Evolutionary conservation across 2,888 invertebrate genomes (phyloP).

Genomic region (Exephanes ischioxanthus): DNA sequence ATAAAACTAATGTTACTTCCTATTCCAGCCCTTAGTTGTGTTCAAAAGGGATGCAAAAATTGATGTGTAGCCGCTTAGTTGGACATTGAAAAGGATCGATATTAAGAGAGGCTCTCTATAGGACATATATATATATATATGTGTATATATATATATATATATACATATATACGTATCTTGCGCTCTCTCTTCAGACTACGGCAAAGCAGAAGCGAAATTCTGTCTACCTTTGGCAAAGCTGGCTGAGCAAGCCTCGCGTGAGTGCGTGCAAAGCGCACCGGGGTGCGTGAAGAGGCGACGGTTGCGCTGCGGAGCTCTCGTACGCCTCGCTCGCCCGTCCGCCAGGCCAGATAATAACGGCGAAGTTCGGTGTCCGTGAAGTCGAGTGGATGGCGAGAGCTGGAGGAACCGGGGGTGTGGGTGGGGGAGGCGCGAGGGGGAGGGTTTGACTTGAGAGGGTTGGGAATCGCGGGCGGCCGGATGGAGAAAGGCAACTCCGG

Average conservation of each 20-base stretch:
- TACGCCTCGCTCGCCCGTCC: slow-evolving; percentile 73
- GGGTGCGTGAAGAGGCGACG: slow-evolving; percentile 32
- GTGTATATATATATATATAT: no score
- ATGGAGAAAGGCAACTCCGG: slow-evolving; percentile 69
- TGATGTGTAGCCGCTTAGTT: slow-evolving; percentile 65
- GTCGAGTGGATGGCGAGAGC: slow-evolving; percentile 79
- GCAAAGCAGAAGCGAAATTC: slow-evolving; percentile 62
- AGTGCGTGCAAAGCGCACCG: slow-evolving; percentile 55
- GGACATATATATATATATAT: not conserved
- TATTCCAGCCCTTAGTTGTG: slow-evolving; percentile 25
- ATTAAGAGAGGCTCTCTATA: slow-evolving; percentile 55
- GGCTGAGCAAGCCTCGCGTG: slow-evolving; percentile 58
- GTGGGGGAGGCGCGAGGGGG: slow-evolving; percentile 1
- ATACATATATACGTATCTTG: not conserved
- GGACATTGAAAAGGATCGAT: slow-evolving; percentile 68
- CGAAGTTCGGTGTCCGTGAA: slow-evolving; percentile 84
- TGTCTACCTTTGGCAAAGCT: slow-evolving; percentile 63
- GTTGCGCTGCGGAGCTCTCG: slow-evolving; percentile 60
- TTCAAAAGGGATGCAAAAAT: slow-evolving; percentile 48
- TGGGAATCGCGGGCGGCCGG: slow-evolving; percentile 65
- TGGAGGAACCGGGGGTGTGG: slow-evolving; percentile 37
- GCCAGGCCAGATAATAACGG: slow-evolving; percentile 83
- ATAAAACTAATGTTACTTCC: slow-evolving; percentile 18
- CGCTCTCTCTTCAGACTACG: slow-evolving; percentile 31
- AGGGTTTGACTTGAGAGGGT: slow-evolving; percentile 56